A percentile compares a stretch with the other conserved stretches of the same genome.
phyloP scores from a whole-genome alignment of 2,113 vertebrate species.

The Pagrus major region DNA sequence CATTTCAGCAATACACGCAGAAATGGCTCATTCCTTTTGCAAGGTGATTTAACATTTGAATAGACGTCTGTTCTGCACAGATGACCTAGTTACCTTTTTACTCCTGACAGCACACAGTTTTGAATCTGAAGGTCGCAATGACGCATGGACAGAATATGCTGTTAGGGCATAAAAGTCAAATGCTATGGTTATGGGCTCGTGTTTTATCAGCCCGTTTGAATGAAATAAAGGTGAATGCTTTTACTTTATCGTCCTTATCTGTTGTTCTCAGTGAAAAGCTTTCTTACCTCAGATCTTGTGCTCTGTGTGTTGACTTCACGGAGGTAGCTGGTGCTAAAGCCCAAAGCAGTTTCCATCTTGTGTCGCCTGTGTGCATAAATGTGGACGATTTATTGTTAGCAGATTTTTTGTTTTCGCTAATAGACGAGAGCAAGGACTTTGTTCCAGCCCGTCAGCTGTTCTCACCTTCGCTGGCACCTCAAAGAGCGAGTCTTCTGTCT shows the following conservation, averaged over 20 bases:
- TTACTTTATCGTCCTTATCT: slow-evolving; percentile 38
- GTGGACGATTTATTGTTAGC: slow-evolving; percentile 47
- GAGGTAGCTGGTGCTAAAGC: slow-evolving; percentile 21
- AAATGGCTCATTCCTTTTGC: slow-evolving; percentile 57
- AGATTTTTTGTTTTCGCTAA: slow-evolving; percentile 45
- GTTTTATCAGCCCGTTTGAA: slow-evolving; percentile 54
- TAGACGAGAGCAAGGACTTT: slow-evolving; percentile 44
- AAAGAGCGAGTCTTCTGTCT: slow-evolving; percentile 58
- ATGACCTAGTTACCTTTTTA: slow-evolving; percentile 72
- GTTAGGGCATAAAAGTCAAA: slow-evolving; percentile 50
- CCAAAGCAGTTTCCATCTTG: slow-evolving; percentile 40
- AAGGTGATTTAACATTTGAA: slow-evolving; percentile 71
- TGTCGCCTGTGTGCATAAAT: slow-evolving; percentile 49
- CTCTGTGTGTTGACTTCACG: slow-evolving; percentile 45
- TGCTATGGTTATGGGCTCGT: slow-evolving; percentile 18
- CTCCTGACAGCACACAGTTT: slow-evolving; percentile 57
- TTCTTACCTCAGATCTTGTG: slow-evolving; percentile 34
- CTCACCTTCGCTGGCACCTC: slow-evolving; percentile 51
- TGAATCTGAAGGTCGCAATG: slow-evolving; percentile 55
- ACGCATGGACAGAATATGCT: slow-evolving; percentile 50
- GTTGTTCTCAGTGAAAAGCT: slow-evolving; percentile 37
- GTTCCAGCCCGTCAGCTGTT: slow-evolving; percentile 58
- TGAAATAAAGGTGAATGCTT: slow-evolving; percentile 39
- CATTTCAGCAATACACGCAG: slow-evolving; percentile 50
- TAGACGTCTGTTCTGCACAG: slow-evolving; percentile 60